phyloP scores from a whole-genome alignment of 2,797 vertebrate species.

The Poecile montanus region DNA sequence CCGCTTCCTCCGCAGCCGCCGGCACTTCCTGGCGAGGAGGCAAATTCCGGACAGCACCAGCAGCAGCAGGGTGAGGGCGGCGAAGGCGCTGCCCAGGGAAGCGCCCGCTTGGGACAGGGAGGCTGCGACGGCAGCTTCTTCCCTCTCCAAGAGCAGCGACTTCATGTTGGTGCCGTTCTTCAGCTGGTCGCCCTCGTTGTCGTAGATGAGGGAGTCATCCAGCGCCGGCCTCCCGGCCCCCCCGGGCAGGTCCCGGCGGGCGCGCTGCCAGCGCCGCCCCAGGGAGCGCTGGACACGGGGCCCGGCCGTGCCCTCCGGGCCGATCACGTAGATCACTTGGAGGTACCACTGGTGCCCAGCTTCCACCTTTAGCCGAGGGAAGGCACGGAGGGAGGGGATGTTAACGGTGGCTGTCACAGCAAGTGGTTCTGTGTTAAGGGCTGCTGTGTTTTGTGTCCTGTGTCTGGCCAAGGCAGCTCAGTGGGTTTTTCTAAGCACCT shows the following conservation, averaged over 20 bases:
- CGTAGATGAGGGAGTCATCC: constrained; percentile 94
- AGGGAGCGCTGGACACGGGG: constrained; percentile 88
- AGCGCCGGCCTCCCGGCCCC: constrained; percentile 77
- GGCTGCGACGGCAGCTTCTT: constrained; percentile 78
- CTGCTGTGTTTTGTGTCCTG: too few species aligned
- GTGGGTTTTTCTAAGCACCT: neutral
- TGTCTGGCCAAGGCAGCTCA: neutral
- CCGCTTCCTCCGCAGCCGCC: constrained; percentile 72
- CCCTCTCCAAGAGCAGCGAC: constrained; percentile 84
- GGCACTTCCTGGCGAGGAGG: constrained; percentile 84
- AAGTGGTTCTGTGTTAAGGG: too few species aligned
- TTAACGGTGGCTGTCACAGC: accelerated
- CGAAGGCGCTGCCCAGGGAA: constrained; percentile 87
- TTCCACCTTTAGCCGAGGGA: constrained; percentile 84
- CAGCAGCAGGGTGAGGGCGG: constrained; percentile 82
- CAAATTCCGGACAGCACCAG: constrained; percentile 83
- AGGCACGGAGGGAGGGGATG: neutral
- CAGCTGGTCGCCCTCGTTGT: constrained; percentile 94
- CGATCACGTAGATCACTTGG: constrained; percentile 95
- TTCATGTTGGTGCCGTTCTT: constrained; percentile 99
- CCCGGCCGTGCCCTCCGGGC: constrained; percentile 84
- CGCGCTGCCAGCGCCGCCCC: constrained; percentile 72
- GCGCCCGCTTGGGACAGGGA: constrained; percentile 84
- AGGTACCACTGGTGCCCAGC: constrained; percentile 99
- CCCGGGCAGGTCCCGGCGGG: constrained; percentile 83